Evolutionary conservation across 2,113 vertebrate genomes (phyloP), one percentile per base, ranked within the genome.

Genomic region (Tapirus terrestris): DNA sequence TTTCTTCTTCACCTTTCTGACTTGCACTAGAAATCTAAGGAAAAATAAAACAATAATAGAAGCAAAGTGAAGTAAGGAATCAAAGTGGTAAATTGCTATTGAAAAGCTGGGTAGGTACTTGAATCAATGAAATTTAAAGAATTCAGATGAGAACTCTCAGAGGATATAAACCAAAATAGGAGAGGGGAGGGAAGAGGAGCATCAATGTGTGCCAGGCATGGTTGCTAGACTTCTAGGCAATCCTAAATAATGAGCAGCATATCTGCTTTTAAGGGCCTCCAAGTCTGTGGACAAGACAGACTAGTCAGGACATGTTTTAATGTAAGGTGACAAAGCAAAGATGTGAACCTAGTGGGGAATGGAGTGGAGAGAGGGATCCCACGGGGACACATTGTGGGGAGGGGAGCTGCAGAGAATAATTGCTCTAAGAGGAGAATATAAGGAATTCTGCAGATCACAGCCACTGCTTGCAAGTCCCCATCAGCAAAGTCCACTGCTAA

Each of bases 131-230:
- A 39, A 77, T 73, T 80, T 83, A 60, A 94, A 79, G 91, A 87
- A 92, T 93, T 73, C 75, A 29, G 60, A 79, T 75, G 96, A 87
- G 56, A 92, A 48, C n/a, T 92, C 89, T 82, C 80, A 68, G 68
- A 85, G 56, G 60, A 36, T 61, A 56, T 72, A 94, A 94, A 75
- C 56, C 39, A 79, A 93, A 67, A 51, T 13, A 67, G 27, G 36
- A 77, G 36, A 23, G 31, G 23, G 21, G 20, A 25, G 29, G 43
- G 20, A 25, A 43, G 8, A 27, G 31, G 12, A 68, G 3, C 39
- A 94, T 56, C 48, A 20, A 8, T 7, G 2, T 6, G 4, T 80
- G n/a, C 86, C 80, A 88, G 81, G 58, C 67, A 14, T 17, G 5
- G 51, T 33, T 84, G 68, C 58, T 70, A 67, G 84, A 58, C 67